Base-by-base conservation (phyloP, 2,113 vertebrate genomes). In the Hypomesus transpacificus region DNA sequence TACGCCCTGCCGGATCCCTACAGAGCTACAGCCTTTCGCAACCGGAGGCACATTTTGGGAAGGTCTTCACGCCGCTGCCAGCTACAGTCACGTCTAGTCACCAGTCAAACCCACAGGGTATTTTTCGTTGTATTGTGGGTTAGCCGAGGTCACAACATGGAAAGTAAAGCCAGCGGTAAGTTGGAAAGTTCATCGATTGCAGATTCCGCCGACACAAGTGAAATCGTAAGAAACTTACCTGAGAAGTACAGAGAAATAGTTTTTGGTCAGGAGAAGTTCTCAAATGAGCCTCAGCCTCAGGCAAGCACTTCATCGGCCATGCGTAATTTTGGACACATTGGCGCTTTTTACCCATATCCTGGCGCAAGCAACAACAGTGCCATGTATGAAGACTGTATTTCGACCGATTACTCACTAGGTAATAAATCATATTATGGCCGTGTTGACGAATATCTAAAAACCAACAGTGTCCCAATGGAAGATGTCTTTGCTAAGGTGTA, bases 261-360 rank as follows among this genome's bases (percentile, higher is more conserved):
- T 0, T 87, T 77, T 8, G 67, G 17, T 4, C 73, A 74, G 6
- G 69, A 39, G 0, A 86, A 75, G 28, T 22, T 75, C 8, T 24
- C 75, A 0, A 18, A 3, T 8, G 81, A 86, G 2, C 21, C 70
- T 2, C 75, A 70, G 26, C 59, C 75, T 18, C 16, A 53, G 0
- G 31, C 62, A 0, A 67, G 80, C 70, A 22, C 72, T 57, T 20
- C 85, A 11, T 53, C 81, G 6, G 60, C 86, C 22, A 73, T 74
- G 89, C 89, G 87, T 79, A 73, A 83, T 82, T 89, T 86, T 74
- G 88, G 82, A 58, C 76, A 73, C 46, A 53, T 34, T 0, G 82
- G 67, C 59, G 3, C 84, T 5, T 54, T 82, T 70, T 61, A 79
- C 56, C 78, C 70, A 17, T 77, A 69, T 16, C 66, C 83, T 0